phyloP scores from a whole-genome alignment of 53 echinoderm and acorn worm genomes.

The Antedon mediterranea region DNA sequence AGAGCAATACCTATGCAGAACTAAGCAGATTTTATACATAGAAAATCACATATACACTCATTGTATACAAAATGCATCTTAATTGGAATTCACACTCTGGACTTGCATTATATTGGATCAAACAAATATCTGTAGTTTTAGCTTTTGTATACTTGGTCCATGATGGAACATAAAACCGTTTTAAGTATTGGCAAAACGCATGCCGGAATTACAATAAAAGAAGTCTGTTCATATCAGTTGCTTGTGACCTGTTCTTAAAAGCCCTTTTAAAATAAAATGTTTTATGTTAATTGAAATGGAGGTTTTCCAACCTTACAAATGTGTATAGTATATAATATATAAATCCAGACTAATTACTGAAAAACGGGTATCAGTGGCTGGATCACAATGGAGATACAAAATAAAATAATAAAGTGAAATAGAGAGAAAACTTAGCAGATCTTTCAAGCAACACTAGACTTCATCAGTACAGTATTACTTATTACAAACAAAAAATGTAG shows the following conservation, averaged over 20 bases:
- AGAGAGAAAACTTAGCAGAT: too few species aligned
- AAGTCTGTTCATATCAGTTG: not conserved
- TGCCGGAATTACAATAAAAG: not conserved
- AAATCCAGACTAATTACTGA: too few species aligned
- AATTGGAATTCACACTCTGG: not conserved
- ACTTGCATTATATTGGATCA: not conserved
- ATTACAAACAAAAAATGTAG: too few species aligned
- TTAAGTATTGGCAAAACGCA: not conserved
- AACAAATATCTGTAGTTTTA: not conserved
- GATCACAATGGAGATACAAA: too few species aligned
- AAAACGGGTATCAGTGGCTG: too few species aligned
- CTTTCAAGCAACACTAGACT: too few species aligned
- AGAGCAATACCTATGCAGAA: not conserved
- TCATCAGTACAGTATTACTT: too few species aligned
- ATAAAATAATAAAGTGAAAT: too few species aligned
- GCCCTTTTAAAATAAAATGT: not conserved
- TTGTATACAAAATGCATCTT: not conserved
- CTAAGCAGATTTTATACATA: not conserved
- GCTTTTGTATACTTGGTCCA: not conserved
- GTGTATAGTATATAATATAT: too few species aligned
- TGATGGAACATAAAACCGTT: not conserved
- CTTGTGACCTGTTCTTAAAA: not conserved
- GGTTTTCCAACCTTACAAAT: not conserved
- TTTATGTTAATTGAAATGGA: not conserved
- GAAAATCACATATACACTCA: not conserved